Evolutionary conservation across 2,797 vertebrate species (phyloP).

Genomic region (Etheostoma perlongum): DNA sequence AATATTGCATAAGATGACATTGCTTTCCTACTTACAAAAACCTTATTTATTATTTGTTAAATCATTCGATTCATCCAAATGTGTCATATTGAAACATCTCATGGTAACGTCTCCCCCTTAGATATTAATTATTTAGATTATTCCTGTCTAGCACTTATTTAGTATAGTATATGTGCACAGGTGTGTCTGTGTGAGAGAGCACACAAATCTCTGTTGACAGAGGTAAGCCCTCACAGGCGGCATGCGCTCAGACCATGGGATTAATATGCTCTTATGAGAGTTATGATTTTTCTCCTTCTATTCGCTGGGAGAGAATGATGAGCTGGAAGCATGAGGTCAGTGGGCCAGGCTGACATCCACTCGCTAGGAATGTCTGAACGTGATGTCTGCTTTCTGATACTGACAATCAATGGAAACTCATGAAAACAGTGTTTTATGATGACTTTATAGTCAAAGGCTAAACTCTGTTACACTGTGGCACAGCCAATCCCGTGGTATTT

Average conservation of each 20-base stretch:
- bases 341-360: conserved; percentile 69
- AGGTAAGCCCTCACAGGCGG: conserved; percentile 62
- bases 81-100: not conserved
- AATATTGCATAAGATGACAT: not conserved
- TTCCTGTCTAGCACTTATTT: not conserved
- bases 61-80: not conserved
- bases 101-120: not conserved
- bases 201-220: conserved; percentile 56
- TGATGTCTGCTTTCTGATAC: conserved; percentile 63
- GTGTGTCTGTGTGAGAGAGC: conserved; percentile 52
- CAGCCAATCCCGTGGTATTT: conserved; percentile 35
- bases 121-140: not conserved
- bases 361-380: conserved; percentile 51
- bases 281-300: conserved; percentile 64
- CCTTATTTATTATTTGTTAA: not conserved
- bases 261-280: conserved; percentile 77
- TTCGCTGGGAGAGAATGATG: conserved; percentile 66
- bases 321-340: conserved; percentile 74
- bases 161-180: conserved; percentile 28
- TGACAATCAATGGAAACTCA: conserved; percentile 59
- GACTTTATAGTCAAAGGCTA: conserved; percentile 50
- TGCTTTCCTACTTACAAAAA: not conserved
- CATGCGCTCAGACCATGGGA: conserved; percentile 67
- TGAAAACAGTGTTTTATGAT: conserved; percentile 53
- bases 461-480: conserved; percentile 26